Conservation (phyloP, 2,113 vertebrate genomes). For the Larimichthys polyactis region DNA sequence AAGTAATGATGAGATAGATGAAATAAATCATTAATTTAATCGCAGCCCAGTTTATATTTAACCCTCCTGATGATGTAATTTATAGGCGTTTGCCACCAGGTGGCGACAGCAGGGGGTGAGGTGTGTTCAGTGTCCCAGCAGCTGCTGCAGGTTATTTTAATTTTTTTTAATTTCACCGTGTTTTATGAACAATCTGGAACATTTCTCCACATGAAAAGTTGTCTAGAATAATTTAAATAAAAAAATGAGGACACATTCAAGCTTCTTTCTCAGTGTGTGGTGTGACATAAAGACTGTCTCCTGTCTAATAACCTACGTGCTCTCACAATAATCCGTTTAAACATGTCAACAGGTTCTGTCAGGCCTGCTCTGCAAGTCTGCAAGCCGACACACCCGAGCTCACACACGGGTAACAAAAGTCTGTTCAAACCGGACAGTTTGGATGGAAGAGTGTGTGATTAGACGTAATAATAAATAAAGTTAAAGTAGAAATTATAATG, state of each 20-base stretch:
- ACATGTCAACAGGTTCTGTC: no score
- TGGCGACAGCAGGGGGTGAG: background rate
- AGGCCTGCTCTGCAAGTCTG: no score
- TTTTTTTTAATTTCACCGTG: background rate
- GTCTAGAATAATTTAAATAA: rapidly evolving
- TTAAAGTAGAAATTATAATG: rapidly evolving
- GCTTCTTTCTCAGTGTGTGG: background rate
- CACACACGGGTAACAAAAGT: background rate
- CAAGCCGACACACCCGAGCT: background rate
- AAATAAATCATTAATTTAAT: no score
- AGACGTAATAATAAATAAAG: no score
- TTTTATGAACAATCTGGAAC: background rate
- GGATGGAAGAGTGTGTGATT: no score
- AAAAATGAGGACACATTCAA: background rate
- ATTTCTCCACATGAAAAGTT: background rate
- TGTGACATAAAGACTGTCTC: background rate
- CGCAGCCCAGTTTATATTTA: background rate
- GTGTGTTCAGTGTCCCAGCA: background rate
- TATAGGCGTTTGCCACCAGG: background rate
- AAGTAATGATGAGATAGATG: no score
- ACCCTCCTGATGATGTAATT: background rate
- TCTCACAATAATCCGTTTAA: no score
- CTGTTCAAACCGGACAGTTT: background rate
- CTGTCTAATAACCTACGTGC: no score
- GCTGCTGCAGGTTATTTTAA: background rate